Evolutionary conservation across 2,797 vertebrate species (phyloP).

Genomic region (Trichosurus vulpecula): DNA sequence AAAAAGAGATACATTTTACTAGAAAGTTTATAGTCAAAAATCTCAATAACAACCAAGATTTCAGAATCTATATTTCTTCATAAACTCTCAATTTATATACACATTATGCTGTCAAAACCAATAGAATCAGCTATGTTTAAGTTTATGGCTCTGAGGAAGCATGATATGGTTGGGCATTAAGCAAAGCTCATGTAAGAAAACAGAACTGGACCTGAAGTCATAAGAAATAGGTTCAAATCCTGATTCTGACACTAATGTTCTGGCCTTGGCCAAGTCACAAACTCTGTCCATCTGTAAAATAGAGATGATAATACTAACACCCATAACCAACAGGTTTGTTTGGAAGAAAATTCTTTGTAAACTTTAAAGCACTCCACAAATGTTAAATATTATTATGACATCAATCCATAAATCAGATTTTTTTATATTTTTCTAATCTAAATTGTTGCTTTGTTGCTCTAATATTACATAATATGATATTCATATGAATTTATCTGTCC

Average conservation of each 20-base stretch:
- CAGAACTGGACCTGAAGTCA: not conserved
- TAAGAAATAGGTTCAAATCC: not conserved
- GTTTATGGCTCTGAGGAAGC: conserved; percentile 67
- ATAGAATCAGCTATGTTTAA: conserved; percentile 69
- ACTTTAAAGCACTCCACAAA: not conserved
- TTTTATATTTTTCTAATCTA: conserved; percentile 50
- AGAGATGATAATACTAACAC: not conserved
- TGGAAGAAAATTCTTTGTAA: not conserved
- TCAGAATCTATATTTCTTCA: conserved; percentile 69
- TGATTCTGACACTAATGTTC: not conserved
- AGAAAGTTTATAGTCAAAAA: conserved; percentile 61
- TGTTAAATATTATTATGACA: conserved; percentile 13
- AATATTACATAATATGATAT: conserved; percentile 32
- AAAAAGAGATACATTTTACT: conserved; percentile 60
- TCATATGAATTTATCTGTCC: conserved; percentile 64
- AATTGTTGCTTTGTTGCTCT: conserved; percentile 60
- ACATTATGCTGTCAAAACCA: conserved; percentile 75
- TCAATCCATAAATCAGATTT: conserved; percentile 32
- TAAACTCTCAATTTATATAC: conserved; percentile 66
- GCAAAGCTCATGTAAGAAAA: conserved; percentile 64
- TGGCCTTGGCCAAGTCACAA: not conserved
- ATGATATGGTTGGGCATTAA: conserved; percentile 61
- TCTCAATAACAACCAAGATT: conserved; percentile 55
- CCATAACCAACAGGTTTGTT: not conserved
- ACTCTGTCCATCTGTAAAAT: not conserved